Conservation (phyloP, 1,140 invertebrate species). For the Lycorma delicatula region DNA sequence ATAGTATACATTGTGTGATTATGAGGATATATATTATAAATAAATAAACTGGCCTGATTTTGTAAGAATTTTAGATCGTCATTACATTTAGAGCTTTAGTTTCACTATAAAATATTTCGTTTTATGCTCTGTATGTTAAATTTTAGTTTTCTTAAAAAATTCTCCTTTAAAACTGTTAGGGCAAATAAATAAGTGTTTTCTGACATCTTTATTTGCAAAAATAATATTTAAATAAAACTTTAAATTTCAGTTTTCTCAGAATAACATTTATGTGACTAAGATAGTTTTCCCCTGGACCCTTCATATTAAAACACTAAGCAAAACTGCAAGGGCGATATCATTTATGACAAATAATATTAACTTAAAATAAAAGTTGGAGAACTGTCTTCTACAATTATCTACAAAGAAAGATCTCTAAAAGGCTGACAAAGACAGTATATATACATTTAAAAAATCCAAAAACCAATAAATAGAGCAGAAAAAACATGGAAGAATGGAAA, state of each 20-base stretch:
- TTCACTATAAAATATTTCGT: neutral
- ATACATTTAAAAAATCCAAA: too few relatives aligned
- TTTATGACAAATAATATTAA: too few relatives aligned
- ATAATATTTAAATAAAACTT: neutral
- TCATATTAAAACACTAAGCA: too few relatives aligned
- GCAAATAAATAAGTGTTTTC: neutral
- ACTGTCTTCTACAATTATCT: too few relatives aligned
- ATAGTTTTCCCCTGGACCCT: slow-evolving; percentile 10
- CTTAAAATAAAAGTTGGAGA: too few relatives aligned
- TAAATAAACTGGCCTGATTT: neutral
- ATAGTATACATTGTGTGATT: neutral
- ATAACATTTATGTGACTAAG: neutral
- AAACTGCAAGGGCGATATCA: too few relatives aligned
- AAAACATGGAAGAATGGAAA: too few relatives aligned
- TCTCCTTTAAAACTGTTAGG: neutral
- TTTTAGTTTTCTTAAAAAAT: neutral
- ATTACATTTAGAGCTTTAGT: neutral
- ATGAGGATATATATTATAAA: neutral
- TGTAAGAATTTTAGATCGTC: neutral
- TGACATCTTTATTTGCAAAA: neutral
- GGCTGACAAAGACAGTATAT: too few relatives aligned
- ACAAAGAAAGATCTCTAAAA: too few relatives aligned
- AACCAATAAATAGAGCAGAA: too few relatives aligned
- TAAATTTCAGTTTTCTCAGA: neutral
- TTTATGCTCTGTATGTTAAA: neutral